Conservation (phyloP, 2,888 invertebrate species). For the Cerastis leucographa region DNA sequence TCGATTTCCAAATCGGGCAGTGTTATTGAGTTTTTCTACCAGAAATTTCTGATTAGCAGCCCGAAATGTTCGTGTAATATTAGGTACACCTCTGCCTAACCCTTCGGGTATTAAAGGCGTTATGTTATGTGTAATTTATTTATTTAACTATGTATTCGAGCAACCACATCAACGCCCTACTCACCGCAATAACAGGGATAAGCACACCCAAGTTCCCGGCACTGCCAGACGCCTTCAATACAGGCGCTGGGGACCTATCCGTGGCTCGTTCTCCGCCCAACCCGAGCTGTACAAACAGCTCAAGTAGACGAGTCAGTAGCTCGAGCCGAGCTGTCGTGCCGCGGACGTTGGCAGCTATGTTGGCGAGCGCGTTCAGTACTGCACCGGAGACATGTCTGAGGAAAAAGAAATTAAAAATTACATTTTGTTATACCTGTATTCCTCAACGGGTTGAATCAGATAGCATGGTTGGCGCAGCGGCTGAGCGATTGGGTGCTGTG, state of each 20-base stretch:
- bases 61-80: too few relatives aligned
- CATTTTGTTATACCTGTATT: neutral
- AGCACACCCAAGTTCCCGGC: slow-evolving; percentile 99
- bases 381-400: slow-evolving; percentile 96
- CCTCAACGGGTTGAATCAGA: neutral
- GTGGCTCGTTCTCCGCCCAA: slow-evolving; percentile 98
- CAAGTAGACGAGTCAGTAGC: slow-evolving; percentile 96
- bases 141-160: too few relatives aligned
- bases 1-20: too few relatives aligned
- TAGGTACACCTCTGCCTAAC: too few relatives aligned
- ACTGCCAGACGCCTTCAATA: slow-evolving; percentile 97
- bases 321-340: slow-evolving; percentile 96
- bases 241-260: slow-evolving; percentile 95
- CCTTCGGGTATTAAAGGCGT: too few relatives aligned
- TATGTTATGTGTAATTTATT: too few relatives aligned
- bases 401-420: neutral
- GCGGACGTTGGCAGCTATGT: slow-evolving; percentile 98
- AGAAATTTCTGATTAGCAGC: too few relatives aligned
- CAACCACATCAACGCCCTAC: slow-evolving; percentile 52
- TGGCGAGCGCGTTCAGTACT: slow-evolving; percentile 98
- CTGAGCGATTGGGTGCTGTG: too few relatives aligned
- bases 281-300: slow-evolving; percentile 99
- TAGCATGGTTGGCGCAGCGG: too few relatives aligned
- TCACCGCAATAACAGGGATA: slow-evolving; percentile 98
- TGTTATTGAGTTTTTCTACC: too few relatives aligned